Conservation (phyloP, 2,113 vertebrate species). For the Prunella himalayana region DNA sequence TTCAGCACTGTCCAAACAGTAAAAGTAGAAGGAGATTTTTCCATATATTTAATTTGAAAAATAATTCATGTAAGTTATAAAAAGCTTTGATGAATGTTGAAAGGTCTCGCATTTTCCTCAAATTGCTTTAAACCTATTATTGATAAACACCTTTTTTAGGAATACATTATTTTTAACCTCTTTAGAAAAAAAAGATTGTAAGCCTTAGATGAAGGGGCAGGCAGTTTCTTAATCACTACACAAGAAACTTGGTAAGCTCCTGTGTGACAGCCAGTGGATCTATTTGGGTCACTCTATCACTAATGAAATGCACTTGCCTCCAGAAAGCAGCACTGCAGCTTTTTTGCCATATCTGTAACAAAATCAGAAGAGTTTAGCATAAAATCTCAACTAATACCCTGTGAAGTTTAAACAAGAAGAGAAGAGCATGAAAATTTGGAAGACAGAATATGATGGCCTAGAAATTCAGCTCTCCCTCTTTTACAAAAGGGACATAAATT, state of each 20-base stretch:
- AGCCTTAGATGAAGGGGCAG: neutral
- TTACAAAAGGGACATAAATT: neutral
- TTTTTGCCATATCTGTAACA: neutral
- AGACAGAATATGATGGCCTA: neutral
- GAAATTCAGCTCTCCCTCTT: neutral
- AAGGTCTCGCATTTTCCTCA: neutral
- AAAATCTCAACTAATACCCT: neutral
- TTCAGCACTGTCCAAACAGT: neutral
- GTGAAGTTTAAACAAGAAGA: neutral
- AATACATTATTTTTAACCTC: neutral
- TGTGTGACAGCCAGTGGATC: neutral
- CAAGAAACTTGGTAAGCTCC: neutral
- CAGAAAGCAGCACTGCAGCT: neutral
- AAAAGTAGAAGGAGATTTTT: neutral
- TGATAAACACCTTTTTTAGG: neutral
- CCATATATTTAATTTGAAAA: neutral
- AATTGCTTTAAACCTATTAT: neutral
- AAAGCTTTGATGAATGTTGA: neutral
- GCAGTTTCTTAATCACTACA: neutral
- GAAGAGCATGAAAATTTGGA: neutral
- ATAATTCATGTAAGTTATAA: neutral
- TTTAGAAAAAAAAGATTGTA: neutral
- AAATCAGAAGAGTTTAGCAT: neutral
- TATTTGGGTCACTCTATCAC: neutral
- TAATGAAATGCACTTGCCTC: neutral